Evolutionary conservation across 2,113 vertebrate genomes (phyloP).

Genomic region (Prochilodus magdalenae): DNA sequence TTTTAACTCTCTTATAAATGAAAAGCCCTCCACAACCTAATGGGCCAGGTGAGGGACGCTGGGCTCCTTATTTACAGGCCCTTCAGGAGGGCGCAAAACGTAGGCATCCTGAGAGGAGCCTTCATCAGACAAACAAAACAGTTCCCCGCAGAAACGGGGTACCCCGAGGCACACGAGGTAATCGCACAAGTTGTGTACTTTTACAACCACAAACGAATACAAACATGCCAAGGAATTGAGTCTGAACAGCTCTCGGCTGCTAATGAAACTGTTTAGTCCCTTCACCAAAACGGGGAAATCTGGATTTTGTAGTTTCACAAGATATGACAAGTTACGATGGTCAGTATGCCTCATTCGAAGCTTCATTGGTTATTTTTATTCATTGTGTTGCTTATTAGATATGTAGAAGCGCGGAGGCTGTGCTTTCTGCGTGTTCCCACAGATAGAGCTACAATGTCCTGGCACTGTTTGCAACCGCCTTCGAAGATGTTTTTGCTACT

Average conservation of each 20-base stretch:
- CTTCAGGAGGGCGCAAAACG: slow-evolving; percentile 32
- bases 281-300: slow-evolving; percentile 19
- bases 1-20: background rate
- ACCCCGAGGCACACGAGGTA: slow-evolving; percentile 53
- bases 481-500: background rate
- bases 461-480: no score
- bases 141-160: slow-evolving; percentile 63
- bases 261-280: slow-evolving; percentile 50
- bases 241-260: slow-evolving; percentile 34
- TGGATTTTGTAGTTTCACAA: background rate
- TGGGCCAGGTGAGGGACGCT: background rate
- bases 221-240: slow-evolving; percentile 42
- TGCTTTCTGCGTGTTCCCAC: no score
- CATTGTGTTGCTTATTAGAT: no score
- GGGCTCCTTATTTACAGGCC: background rate
- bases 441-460: no score
- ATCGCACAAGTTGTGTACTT: slow-evolving; percentile 31
- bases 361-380: no score
- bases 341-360: background rate
- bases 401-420: no score
- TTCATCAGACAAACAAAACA: no score
- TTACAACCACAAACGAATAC: slow-evolving; percentile 46
- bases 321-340: background rate
- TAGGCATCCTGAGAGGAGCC: slow-evolving; percentile 24
- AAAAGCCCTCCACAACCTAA: no score